Conservation (phyloP, 2,888 invertebrate genomes). For the Meghimatium bilineatum region DNA sequence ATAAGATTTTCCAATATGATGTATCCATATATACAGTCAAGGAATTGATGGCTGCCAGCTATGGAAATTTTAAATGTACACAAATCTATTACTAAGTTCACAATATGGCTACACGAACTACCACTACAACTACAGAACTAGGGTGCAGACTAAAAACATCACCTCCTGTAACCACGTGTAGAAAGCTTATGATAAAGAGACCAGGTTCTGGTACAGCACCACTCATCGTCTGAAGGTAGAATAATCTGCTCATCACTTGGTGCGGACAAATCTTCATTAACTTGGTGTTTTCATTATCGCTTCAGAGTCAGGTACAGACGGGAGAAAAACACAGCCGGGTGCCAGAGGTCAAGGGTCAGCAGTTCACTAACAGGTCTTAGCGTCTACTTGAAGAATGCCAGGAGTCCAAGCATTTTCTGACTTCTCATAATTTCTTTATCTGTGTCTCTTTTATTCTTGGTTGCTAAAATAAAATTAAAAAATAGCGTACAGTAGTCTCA, state of each 20-base stretch:
- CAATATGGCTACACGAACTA: background rate
- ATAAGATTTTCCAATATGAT: too few relatives aligned
- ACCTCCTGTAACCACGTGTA: background rate
- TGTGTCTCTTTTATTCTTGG: background rate
- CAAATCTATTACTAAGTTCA: too few relatives aligned
- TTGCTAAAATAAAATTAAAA: too few relatives aligned
- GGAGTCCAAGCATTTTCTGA: background rate
- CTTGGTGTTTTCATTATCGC: conserved; percentile 34
- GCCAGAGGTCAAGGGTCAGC: conserved; percentile 24
- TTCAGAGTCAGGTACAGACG: background rate
- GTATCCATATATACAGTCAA: too few relatives aligned
- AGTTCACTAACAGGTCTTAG: conserved; percentile 27
- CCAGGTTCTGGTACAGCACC: background rate
- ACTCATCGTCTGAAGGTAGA: background rate
- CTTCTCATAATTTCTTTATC: background rate
- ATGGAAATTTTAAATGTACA: too few relatives aligned
- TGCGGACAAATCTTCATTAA: conserved; percentile 10
- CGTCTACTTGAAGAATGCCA: background rate
- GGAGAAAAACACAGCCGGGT: background rate
- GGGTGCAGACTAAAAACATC: background rate
- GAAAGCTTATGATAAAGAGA: background rate
- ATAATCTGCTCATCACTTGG: conserved; percentile 1
- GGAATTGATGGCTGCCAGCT: too few relatives aligned
- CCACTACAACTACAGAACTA: background rate
- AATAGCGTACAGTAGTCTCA: too few relatives aligned